A percentile compares a stretch with the other conserved stretches of the same genome.
phyloP scores from a whole-genome alignment of 2,888 invertebrate species.

The Caenorhabditis wallacei region DNA sequence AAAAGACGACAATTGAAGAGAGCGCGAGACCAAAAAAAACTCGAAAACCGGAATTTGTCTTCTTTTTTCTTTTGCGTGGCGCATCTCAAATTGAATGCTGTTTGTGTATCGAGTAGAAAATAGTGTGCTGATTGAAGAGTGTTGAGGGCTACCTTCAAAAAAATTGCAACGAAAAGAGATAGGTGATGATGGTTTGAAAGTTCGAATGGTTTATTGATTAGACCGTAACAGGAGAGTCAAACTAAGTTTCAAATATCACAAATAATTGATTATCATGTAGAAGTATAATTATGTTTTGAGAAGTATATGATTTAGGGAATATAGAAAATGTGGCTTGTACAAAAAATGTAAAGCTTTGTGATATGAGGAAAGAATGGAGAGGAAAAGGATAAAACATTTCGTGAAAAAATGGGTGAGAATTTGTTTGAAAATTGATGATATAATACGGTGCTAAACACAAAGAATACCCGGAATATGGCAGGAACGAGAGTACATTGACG shows the following conservation, averaged over 20 bases:
- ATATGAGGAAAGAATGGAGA: slow-evolving; percentile 46
- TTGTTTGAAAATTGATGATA: slow-evolving; percentile 4
- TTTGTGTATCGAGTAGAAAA: slow-evolving; percentile 58
- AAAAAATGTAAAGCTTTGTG: slow-evolving; percentile 53
- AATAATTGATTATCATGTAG: slow-evolving; percentile 43
- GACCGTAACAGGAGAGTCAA: slow-evolving; percentile 31
- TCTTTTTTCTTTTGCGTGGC: slow-evolving; percentile 31
- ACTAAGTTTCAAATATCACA: slow-evolving; percentile 61
- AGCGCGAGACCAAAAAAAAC: slow-evolving; percentile 52
- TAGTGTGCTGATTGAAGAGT: slow-evolving; percentile 45
- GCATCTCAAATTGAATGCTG: slow-evolving; percentile 58
- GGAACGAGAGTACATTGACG: slow-evolving; percentile 3
- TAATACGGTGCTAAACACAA: slow-evolving; percentile 21
- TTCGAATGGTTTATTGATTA: slow-evolving; percentile 41
- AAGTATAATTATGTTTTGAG: slow-evolving; percentile 43
- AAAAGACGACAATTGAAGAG: slow-evolving; percentile 39
- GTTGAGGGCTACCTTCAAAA: slow-evolving; percentile 25
- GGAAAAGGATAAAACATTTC: slow-evolving; percentile 8
- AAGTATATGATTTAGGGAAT: slow-evolving; percentile 18
- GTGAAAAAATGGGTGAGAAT: slow-evolving; percentile 37
- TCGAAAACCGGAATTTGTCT: slow-evolving; percentile 57
- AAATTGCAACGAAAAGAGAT: slow-evolving; percentile 18
- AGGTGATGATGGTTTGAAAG: slow-evolving; percentile 35
- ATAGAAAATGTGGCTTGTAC: slow-evolving; percentile 40
- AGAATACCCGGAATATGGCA: slow-evolving; percentile 42